These are phyloP conservation scores for Pluvialis apricaria DNA, from an alignment of 2,113 vertebrate species.

Conservation along the genomic window DNA sequence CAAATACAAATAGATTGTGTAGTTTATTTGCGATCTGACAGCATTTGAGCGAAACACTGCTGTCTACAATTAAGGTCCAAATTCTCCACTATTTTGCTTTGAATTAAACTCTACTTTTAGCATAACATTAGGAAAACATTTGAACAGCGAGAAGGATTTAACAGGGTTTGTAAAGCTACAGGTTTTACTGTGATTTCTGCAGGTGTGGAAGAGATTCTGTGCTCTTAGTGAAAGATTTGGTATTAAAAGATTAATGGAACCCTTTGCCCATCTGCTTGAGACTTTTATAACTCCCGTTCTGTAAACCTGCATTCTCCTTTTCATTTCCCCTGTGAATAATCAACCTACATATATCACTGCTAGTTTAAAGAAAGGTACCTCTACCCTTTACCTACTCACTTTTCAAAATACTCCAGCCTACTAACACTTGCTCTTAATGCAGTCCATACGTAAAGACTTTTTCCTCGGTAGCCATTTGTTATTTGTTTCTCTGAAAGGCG, in stretches of 20 bases:
- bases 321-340: background rate
- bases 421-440: background rate
- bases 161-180: background rate
- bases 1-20: background rate
- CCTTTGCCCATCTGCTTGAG: background rate
- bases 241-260: conserved; percentile 39
- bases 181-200: background rate
- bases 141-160: background rate
- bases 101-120: background rate
- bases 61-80: background rate
- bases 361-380: background rate
- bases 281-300: background rate
- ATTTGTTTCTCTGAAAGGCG: background rate
- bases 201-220: conserved; percentile 40
- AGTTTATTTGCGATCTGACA: background rate
- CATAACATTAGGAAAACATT: conserved; percentile 5
- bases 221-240: background rate
- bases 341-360: background rate
- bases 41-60: background rate
- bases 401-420: background rate
- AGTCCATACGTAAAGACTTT: background rate
- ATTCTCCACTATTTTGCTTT: background rate
- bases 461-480: background rate
- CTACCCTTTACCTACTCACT: background rate
- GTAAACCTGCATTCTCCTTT: background rate